phyloP scores from a whole-genome alignment of 2,113 vertebrate genomes.

The Uropsilus gracilis region DNA sequence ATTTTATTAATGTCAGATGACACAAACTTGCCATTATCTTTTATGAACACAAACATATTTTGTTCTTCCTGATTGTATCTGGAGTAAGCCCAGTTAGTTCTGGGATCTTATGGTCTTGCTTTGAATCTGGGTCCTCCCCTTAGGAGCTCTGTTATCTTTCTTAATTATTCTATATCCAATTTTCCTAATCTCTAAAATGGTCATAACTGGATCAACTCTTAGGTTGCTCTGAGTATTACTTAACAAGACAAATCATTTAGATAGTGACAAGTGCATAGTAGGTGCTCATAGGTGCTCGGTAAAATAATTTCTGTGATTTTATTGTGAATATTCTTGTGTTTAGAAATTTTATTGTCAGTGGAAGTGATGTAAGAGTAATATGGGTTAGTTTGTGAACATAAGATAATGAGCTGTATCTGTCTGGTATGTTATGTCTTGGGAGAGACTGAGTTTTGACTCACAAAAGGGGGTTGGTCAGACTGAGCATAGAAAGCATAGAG shows the following conservation, averaged over 20 bases:
- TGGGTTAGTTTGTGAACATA: neutral
- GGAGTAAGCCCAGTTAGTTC: neutral
- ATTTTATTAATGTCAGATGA: neutral
- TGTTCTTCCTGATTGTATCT: neutral
- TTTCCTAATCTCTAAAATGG: constrained; percentile 45
- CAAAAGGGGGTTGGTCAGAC: neutral
- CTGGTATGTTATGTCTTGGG: neutral
- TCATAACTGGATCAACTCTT: neutral
- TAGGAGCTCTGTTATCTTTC: neutral
- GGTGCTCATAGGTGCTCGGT: neutral
- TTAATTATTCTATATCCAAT: neutral
- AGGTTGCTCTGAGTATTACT: neutral
- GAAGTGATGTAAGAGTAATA: neutral
- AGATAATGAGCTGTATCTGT: neutral
- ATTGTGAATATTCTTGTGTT: neutral
- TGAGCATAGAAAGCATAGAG: neutral
- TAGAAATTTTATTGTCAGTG: neutral
- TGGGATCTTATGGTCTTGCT: neutral
- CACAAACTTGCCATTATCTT: neutral
- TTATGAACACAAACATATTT: neutral
- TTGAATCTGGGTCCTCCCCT: neutral
- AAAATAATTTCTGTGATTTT: neutral
- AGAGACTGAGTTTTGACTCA: neutral
- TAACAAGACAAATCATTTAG: neutral
- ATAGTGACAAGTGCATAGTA: neutral